Evolutionary conservation across 2,797 vertebrate species (phyloP).

Genomic region (Leptoclinus maculatus): DNA sequence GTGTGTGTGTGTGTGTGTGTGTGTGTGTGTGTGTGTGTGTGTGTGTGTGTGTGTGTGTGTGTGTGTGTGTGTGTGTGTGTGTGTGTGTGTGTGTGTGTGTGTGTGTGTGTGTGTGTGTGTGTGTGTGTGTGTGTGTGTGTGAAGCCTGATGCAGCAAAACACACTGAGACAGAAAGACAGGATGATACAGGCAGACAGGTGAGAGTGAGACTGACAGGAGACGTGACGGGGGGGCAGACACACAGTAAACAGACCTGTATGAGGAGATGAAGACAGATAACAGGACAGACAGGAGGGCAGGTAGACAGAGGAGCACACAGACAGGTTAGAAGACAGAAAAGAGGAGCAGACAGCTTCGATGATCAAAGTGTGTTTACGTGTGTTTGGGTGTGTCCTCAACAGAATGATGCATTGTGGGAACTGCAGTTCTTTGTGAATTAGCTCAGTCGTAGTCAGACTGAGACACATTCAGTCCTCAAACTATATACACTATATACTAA

Average conservation of each 20-base stretch:
- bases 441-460: neutral
- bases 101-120: slow-evolving; percentile 10
- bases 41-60: too few species aligned
- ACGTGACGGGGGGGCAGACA: too few species aligned
- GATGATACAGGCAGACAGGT: neutral
- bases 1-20: too few species aligned
- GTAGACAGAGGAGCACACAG: neutral
- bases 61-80: too few species aligned
- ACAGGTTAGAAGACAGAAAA: neutral
- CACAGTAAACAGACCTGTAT: too few species aligned
- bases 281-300: neutral
- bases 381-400: neutral
- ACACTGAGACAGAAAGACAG: neutral
- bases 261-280: too few species aligned
- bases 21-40: too few species aligned
- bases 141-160: slow-evolving; percentile 26
- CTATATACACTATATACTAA: too few species aligned
- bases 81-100: too few species aligned
- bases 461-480: too few species aligned
- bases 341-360: neutral
- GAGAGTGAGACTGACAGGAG: too few species aligned
- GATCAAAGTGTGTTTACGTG: neutral
- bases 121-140: slow-evolving; percentile 1
- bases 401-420: neutral
- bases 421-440: neutral